Base-by-base conservation (phyloP, 2,888 invertebrate species). In the Eudasyphora cyanicolor region DNA sequence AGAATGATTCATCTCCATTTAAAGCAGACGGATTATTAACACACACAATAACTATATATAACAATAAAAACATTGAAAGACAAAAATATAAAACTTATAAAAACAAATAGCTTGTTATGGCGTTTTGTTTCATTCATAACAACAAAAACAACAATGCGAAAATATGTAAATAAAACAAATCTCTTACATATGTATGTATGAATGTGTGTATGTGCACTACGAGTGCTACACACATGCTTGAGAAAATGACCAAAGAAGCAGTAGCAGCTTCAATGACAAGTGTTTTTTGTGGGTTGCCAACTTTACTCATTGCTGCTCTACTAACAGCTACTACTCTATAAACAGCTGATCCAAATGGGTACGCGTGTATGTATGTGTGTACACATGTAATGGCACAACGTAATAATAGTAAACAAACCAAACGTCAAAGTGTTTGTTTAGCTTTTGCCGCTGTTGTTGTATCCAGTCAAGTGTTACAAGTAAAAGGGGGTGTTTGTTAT, bases 241-340 rank as follows among this genome's bases (percentile, higher is more conserved):
- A n/a, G n/a, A n/a, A n/a, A n/a, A n/a, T n/a, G n/a, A n/a, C n/a
- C n/a, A n/a, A n/a, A n/a, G n/a, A n/a, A n/a, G n/a, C n/a, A 51
- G 74, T 21, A 57, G 77, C 64, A 35, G 24, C 10, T 45, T 74
- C 73, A 77, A 69, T 76, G 73, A 45, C 64, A 64, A 62, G 62
- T 45, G 27, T 14, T 27, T 51, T n/a, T n/a, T n/a, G n/a, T 64
- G 57, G 29, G 62, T 70, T 76, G 62, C 70, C 70, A 70, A 62
- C 2, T 5, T 4, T 29, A 27, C 24, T n/a, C n/a, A n/a, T n/a
- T n/a, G n/a, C n/a, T n/a, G n/a, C n/a, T n/a, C n/a, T 29, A 14
- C 21, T 14, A 12, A 14, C 14, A 7, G n/a, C n/a, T n/a, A n/a
- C n/a, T n/a, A n/a, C n/a, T n/a, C n/a, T n/a, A n/a, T n/a, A 21